Percentiles rank a stretch among this genome's conserved stretches.
phyloP scores from a whole-genome alignment of 1,140 invertebrate species.

The Adoxophyes honmai region DNA sequence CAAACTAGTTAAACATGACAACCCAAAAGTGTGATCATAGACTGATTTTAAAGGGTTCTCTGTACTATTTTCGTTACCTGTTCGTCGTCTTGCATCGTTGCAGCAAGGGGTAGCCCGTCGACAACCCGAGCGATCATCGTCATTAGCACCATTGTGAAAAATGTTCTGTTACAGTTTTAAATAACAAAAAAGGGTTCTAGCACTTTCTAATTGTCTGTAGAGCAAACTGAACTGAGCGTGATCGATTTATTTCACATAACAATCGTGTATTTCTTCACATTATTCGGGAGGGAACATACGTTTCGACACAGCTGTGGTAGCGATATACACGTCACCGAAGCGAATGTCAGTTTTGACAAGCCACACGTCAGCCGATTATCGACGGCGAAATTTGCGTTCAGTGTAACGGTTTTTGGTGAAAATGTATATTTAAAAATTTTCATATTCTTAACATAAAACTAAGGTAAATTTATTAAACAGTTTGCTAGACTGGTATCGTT shows the following conservation, averaged over 20 bases:
- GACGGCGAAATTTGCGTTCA: conserved; percentile 31
- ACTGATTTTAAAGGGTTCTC: conserved; percentile 12
- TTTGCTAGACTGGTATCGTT: no score
- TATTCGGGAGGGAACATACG: not conserved
- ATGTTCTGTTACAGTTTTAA: conserved; percentile 24
- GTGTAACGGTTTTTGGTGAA: no score
- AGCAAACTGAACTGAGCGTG: not conserved
- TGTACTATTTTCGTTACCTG: conserved; percentile 81
- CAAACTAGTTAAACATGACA: conserved; percentile 25
- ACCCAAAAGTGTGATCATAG: conserved; percentile 8
- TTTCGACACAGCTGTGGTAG: conserved; percentile 30
- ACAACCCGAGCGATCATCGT: conserved; percentile 97
- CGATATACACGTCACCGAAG: conserved; percentile 54
- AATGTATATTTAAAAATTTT: no score
- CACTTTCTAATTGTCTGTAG: conserved; percentile 1
- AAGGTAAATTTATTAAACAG: no score
- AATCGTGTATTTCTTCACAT: conserved; percentile 10
- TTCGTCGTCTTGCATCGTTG: conserved; percentile 98
- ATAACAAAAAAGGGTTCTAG: not conserved
- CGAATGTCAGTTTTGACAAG: conserved; percentile 42
- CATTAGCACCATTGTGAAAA: conserved; percentile 91
- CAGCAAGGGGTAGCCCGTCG: conserved; percentile 96
- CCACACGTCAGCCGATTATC: conserved; percentile 48
- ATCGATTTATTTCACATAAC: conserved; percentile 7
- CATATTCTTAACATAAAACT: no score